Conservation (phyloP, 2,113 vertebrate species). For the Microtus pennsylvanicus region DNA sequence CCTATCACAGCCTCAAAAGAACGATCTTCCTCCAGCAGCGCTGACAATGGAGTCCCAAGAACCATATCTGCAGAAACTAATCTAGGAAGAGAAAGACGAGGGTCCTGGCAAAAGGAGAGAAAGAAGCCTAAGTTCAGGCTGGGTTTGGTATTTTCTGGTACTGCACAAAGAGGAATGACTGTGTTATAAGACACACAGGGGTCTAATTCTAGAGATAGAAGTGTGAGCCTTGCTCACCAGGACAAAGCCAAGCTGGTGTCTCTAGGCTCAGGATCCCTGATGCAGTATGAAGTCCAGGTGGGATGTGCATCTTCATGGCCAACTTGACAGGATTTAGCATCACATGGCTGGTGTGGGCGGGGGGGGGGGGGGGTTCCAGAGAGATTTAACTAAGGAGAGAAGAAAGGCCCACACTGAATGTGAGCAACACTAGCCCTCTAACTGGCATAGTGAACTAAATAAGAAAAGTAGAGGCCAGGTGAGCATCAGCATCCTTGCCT, state of each 20-base stretch:
- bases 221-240: conserved; percentile 10
- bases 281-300: background rate
- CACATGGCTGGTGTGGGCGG: no score
- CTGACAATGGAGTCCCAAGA: conserved; percentile 71
- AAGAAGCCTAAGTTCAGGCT: background rate
- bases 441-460: background rate
- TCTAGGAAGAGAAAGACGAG: conserved; percentile 13
- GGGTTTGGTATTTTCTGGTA: background rate
- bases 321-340: background rate
- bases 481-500: background rate
- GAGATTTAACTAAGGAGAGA: background rate
- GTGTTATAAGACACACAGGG: background rate
- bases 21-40: conserved; percentile 66
- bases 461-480: background rate
- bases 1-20: conserved; percentile 78
- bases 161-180: background rate
- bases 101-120: background rate
- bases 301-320: background rate
- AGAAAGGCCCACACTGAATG: background rate
- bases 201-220: conserved; percentile 36
- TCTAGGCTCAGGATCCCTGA: background rate
- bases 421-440: no score
- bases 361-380: background rate
- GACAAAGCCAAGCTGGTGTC: background rate
- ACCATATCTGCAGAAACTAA: conserved; percentile 54